A percentile compares a stretch with the other conserved stretches of the same genome.
Conservation (phyloP, 2,797 vertebrate genomes). For the Catamblyrhynchus diadema region DNA sequence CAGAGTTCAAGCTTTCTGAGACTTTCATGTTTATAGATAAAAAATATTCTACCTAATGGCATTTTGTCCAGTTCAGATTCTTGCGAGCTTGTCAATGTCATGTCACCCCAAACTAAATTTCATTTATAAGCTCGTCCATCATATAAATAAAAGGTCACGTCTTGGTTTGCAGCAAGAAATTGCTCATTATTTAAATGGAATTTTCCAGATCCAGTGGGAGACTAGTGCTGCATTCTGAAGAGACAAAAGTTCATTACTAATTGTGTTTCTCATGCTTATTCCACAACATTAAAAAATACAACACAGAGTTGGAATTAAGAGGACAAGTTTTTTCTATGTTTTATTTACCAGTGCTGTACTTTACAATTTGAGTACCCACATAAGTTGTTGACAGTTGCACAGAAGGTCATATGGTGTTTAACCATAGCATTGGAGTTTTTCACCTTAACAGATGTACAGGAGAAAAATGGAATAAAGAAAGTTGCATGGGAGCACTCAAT, state of each 20-base stretch:
- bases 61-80: background rate
- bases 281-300: background rate
- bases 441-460: background rate
- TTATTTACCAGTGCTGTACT: background rate
- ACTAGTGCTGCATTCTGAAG: background rate
- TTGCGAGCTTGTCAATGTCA: background rate
- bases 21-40: background rate
- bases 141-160: constrained; percentile 21
- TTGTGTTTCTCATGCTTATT: background rate
- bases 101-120: background rate
- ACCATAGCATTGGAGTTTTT: background rate
- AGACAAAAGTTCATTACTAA: background rate
- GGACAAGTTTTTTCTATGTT: background rate
- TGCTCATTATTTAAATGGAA: constrained; percentile 12
- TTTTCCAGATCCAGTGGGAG: background rate
- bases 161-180: background rate
- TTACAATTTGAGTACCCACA: background rate
- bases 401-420: background rate
- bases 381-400: background rate
- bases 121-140: background rate
- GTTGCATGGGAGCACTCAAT: background rate
- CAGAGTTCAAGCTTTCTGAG: background rate
- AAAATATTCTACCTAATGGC: background rate
- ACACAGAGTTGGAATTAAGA: background rate
- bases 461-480: background rate